Evolutionary conservation across 2,797 vertebrate genomes (phyloP).

Genomic region (Gila robusta): DNA sequence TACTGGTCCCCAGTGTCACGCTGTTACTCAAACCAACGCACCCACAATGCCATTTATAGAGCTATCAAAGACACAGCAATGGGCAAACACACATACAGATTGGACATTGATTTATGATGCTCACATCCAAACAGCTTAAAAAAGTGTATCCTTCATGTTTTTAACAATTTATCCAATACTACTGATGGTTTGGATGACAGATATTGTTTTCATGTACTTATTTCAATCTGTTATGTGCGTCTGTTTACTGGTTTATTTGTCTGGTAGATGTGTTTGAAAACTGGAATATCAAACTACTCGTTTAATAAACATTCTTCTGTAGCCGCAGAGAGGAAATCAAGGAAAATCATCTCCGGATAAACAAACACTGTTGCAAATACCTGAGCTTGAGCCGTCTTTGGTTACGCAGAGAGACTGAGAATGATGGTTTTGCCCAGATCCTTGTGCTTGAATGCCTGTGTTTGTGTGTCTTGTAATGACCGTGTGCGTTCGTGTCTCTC

Average conservation of each 20-base stretch:
- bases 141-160: background rate
- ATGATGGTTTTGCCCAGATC: slow-evolving; percentile 1
- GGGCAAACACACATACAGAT: slow-evolving; percentile 16
- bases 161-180: background rate
- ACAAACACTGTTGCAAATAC: slow-evolving; percentile 57
- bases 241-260: slow-evolving; percentile 51
- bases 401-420: slow-evolving; percentile 25
- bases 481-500: slow-evolving; percentile 42
- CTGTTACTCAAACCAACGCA: slow-evolving; percentile 63
- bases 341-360: slow-evolving; percentile 51
- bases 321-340: slow-evolving; percentile 31
- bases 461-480: slow-evolving; percentile 59
- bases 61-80: slow-evolving; percentile 63
- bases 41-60: slow-evolving; percentile 70
- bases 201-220: background rate
- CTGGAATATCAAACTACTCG: slow-evolving; percentile 55
- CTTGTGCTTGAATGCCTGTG: slow-evolving; percentile 28
- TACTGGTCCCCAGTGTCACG: slow-evolving; percentile 69
- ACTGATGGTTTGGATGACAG: background rate
- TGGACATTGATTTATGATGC: background rate
- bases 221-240: background rate
- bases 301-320: slow-evolving; percentile 47
- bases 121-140: background rate
- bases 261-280: slow-evolving; percentile 49
- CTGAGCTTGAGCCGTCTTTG: slow-evolving; percentile 44